Conservation (phyloP, 2,888 invertebrate genomes). For the Tortrix viridana region DNA sequence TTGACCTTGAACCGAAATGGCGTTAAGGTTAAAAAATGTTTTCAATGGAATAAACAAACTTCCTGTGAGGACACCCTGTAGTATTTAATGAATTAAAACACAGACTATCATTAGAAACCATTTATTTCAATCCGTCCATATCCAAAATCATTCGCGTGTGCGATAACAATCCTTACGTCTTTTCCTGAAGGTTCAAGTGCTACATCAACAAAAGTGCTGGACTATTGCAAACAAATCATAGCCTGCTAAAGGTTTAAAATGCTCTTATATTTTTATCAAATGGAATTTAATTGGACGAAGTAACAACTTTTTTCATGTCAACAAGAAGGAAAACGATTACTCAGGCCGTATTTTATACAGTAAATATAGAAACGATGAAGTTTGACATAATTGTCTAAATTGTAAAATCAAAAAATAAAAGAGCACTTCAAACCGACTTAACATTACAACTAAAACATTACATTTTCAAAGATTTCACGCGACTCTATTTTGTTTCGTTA, state of each 20-base stretch:
- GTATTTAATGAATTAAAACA: constrained; percentile 39
- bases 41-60: too few species aligned
- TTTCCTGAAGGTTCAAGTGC: constrained; percentile 47
- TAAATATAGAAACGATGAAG: too few species aligned
- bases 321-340: too few species aligned
- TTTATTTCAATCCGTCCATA: constrained; percentile 60
- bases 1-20: too few species aligned
- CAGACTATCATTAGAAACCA: constrained; percentile 53
- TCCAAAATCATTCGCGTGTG: constrained; percentile 58
- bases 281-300: too few species aligned
- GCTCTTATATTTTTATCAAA: too few species aligned
- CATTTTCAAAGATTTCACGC: neutral
- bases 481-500: neutral
- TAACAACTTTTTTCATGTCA: too few species aligned
- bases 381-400: neutral
- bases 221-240: too few species aligned
- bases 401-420: constrained; percentile 4
- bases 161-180: constrained; percentile 67
- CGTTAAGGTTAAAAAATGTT: too few species aligned
- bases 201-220: constrained; percentile 49
- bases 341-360: too few species aligned
- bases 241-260: too few species aligned
- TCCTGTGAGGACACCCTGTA: too few species aligned
- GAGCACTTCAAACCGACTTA: constrained; percentile 6
- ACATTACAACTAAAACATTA: neutral